phyloP scores from a whole-genome alignment of 2,888 invertebrate species.

The Pocota personata region DNA sequence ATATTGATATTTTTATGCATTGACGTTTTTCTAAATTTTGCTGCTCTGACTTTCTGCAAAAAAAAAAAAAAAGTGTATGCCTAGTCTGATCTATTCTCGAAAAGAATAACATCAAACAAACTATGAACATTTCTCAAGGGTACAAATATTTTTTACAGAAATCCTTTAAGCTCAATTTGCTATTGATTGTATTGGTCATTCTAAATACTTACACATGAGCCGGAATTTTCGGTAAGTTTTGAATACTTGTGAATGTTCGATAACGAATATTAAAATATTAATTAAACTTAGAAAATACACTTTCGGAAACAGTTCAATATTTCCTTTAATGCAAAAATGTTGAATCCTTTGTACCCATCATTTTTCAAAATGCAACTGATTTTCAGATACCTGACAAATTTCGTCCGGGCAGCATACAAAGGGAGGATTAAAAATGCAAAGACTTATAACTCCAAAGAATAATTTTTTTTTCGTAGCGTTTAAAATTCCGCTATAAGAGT shows the following conservation, averaged over 20 bases:
- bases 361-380: slow-evolving; percentile 82
- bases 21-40: slow-evolving; percentile 45
- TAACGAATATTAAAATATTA: slow-evolving; percentile 76
- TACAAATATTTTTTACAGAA: slow-evolving; percentile 91
- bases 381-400: slow-evolving; percentile 82
- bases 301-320: slow-evolving; percentile 70
- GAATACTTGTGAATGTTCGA: slow-evolving; percentile 77
- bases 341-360: slow-evolving; percentile 72
- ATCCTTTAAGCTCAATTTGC: slow-evolving; percentile 83
- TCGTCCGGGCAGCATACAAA: slow-evolving; percentile 80
- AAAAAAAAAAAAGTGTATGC: slow-evolving; percentile 45
- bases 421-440: slow-evolving; percentile 66
- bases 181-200: slow-evolving; percentile 83
- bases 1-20: slow-evolving; percentile 36
- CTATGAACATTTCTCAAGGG: slow-evolving; percentile 84
- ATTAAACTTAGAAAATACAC: slow-evolving; percentile 74
- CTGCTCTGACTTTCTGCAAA: slow-evolving; percentile 51
- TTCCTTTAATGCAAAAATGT: slow-evolving; percentile 67
- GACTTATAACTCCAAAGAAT: slow-evolving; percentile 58
- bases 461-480: slow-evolving; percentile 61
- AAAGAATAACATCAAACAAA: slow-evolving; percentile 67
- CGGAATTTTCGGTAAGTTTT: slow-evolving; percentile 83
- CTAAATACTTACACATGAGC: slow-evolving; percentile 81
- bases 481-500: slow-evolving; percentile 75
- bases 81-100: slow-evolving; percentile 71